Base-by-base conservation (phyloP, 1,140 invertebrate species). In the Chironomus tepperi region DNA sequence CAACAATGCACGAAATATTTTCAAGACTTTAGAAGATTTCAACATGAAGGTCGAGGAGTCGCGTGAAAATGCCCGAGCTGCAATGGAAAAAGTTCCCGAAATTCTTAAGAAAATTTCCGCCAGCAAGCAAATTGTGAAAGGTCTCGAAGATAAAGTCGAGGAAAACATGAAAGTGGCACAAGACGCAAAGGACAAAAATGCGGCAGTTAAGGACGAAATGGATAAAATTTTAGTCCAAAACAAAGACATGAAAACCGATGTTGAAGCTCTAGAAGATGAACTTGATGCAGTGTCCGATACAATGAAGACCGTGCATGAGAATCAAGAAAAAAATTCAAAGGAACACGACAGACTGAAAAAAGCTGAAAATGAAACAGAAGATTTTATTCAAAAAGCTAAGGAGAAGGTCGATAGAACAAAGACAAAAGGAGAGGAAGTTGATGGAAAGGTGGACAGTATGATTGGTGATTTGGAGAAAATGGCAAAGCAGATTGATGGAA, bases 41-140 rank as follows among this genome's bases (percentile, higher is more conserved):
- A 19, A 15, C 9, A 18, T 19, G 7, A 70, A 70, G 10, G 65
- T 70, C 5, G 65, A 70, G 18, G 19, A 21, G 5, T 70, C 65
- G 18, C 16, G 18, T 70, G 65, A 70, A 19, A 70, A 10, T 16
- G 65, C 65, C 9, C 6, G 16, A 18, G 19, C 8, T 18, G 65
- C 65, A 21, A 10, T 70, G 1, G 65, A 70, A 70, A 70, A 70
- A 70, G 19, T 70, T 70, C 65, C 65, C 19, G 65, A 70, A 70
- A 70, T 70, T 70, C 65, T 18, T 0, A 18, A 70, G 19, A 70
- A 9, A 70, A 8, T 70, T 6, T 10, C 16, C 9, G 65, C 0
- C 8, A 70, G 65, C 19, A 16, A 18, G n/a, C 8, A 70, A 70
- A 70, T 70, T 70, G 18, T 70, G 3, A 16, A 70, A 70, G 19